Base-by-base conservation (phyloP, 2,797 vertebrate species). In the Darevskia nairensis region DNA sequence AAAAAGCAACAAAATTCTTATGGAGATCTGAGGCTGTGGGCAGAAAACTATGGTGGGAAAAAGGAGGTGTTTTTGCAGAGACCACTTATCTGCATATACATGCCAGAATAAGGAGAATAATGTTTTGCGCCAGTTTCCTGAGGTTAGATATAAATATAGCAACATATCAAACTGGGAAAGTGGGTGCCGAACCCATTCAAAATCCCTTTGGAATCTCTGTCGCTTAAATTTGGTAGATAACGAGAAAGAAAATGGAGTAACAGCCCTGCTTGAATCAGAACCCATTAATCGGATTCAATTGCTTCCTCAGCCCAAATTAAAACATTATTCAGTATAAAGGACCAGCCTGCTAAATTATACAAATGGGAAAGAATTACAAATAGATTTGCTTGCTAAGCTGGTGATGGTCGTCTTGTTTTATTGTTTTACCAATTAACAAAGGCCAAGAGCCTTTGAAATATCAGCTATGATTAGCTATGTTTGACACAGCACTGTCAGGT, bases 371-470 rank as follows among this genome's bases (percentile, higher is more conserved):
- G 89, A 89, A 21, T 82, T 86, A 84, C 55, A 91, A 92, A 90
- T 61, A 59, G 44, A 82, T 69, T 59, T 27, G 0, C 77, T 92
- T 86, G 44, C 25, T 89, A 72, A 86, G 66, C 64, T 75, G 75
- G 75, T 75, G 80, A 59, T 80, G 55, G 29, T 88, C 55, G 91
- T 66, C 82, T 89, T 95, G 87, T 92, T 96, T 94, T 93, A 95
- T 89, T 95, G 90, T 96, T 94, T 95, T 89, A 50, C 87, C 84
- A 93, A 84, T 93, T 95, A 96, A 91, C 39, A 64, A 94, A 92
- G 88, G 17, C 66, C 76, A 88, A 92, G 80, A 89, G 29, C 46
- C 89, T 94, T 91, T 93, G 89, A 96, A 90, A 59, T 86, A 95
- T 94, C 85, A 90, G 32, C 90, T 92, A 72, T 94, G 92, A 95